These are phyloP conservation scores for Charina bottae DNA, from an alignment of 2,113 vertebrate genomes.

Conservation along the genomic window DNA sequence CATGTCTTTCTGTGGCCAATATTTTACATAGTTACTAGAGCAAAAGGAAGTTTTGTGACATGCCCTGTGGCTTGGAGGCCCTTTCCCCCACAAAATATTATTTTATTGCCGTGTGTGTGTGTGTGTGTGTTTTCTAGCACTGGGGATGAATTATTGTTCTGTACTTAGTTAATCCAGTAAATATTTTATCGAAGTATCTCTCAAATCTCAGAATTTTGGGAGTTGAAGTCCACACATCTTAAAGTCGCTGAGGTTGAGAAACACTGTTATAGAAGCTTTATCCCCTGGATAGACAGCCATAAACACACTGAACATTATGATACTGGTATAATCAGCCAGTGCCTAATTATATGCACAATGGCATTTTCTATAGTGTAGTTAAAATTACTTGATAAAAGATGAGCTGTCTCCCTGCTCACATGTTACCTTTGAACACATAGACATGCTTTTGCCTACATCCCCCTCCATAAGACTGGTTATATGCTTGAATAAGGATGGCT, in stretches of 20 bases:
- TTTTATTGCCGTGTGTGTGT: background rate
- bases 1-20: background rate
- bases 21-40: background rate
- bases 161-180: background rate
- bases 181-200: background rate
- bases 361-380: slow-evolving; percentile 25
- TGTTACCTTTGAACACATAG: slow-evolving; percentile 6
- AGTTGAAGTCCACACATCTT: background rate
- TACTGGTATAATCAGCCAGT: background rate
- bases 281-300: background rate
- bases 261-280: background rate
- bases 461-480: background rate
- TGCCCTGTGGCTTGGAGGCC: background rate
- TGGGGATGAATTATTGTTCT: slow-evolving; percentile 31
- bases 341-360: slow-evolving; percentile 8
- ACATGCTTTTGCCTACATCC: background rate
- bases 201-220: background rate
- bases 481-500: background rate
- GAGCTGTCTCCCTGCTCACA: background rate
- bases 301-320: slow-evolving; percentile 34
- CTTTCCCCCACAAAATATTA: background rate
- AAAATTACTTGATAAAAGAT: slow-evolving; percentile 6
- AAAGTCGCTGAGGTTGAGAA: background rate
- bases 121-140: slow-evolving; percentile 33
- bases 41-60: background rate